Evolutionary conservation across 2,797 vertebrate species (phyloP).

Genomic region (Cetoscarus ocellatus): DNA sequence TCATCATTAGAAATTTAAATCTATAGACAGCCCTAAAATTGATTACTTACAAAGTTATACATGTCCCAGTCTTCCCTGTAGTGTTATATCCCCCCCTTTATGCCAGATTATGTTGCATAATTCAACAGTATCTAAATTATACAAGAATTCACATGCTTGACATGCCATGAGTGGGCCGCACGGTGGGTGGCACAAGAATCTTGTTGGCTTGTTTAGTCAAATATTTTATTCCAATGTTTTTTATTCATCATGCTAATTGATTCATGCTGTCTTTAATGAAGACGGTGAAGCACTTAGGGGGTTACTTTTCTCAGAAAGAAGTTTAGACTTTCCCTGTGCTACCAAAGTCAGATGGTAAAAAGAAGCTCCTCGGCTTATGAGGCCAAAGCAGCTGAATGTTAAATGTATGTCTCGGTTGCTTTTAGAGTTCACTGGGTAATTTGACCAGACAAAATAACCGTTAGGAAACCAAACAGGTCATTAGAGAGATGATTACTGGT

Average conservation of each 20-base stretch:
- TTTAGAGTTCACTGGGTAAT: conserved; percentile 47
- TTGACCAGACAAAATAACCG: conserved; percentile 60
- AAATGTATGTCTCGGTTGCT: conserved; percentile 39
- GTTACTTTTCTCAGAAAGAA: conserved; percentile 2
- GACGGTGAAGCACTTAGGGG: not conserved
- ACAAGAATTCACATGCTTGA: conserved; percentile 38
- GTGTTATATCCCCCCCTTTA: conserved; percentile 3
- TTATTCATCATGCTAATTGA: conserved; percentile 26
- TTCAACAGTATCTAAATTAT: conserved; percentile 28
- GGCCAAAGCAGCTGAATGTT: conserved; percentile 27
- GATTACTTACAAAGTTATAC: too few species aligned
- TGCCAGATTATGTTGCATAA: conserved; percentile 8
- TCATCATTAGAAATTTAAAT: too few species aligned
- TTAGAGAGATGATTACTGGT: conserved; percentile 66
- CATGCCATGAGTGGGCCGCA: conserved; percentile 13
- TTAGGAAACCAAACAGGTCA: conserved; percentile 56
- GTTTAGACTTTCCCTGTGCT: not conserved
- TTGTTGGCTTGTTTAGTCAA: conserved; percentile 14
- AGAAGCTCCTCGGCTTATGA: conserved; percentile 4
- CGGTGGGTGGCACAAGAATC: conserved; percentile 42
- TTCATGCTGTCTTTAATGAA: conserved; percentile 21
- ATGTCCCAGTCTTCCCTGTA: not conserved
- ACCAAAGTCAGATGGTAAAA: conserved; percentile 1
- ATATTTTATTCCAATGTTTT: conserved; percentile 23
- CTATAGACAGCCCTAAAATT: too few species aligned